phyloP scores from a whole-genome alignment of 2,888 invertebrate genomes.

The Noctuana brunneofusca region DNA sequence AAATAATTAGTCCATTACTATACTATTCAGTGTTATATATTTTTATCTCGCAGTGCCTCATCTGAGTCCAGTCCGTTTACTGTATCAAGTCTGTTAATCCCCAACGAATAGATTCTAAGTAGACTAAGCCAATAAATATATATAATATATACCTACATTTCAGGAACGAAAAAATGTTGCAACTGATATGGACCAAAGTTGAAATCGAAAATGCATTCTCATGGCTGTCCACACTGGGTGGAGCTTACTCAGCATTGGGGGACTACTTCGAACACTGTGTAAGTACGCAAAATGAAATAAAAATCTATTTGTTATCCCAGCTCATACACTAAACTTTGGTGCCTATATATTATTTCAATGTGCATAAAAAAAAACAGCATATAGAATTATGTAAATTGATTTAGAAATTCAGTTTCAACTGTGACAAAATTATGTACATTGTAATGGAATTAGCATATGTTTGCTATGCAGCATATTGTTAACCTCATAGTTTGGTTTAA shows the following conservation, averaged over 20 bases:
- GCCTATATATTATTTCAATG: too few species aligned
- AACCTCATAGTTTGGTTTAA: neutral
- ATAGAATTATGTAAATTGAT: too few species aligned
- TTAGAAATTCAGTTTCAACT: neutral
- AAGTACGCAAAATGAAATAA: too few species aligned
- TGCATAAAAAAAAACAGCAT: too few species aligned
- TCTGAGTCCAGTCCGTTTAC: too few species aligned
- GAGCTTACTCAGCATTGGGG: slow-evolving; percentile 97
- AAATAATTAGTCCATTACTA: too few species aligned
- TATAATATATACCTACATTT: slow-evolving; percentile 35
- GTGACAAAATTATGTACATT: neutral
- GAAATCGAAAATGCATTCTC: slow-evolving; percentile 94
- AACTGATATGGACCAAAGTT: slow-evolving; percentile 82
- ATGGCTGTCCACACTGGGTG: slow-evolving; percentile 97
- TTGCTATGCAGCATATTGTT: neutral
- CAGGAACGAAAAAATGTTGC: slow-evolving; percentile 73
- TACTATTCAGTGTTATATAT: too few species aligned
- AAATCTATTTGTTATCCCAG: too few species aligned
- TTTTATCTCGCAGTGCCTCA: too few species aligned
- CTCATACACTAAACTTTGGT: too few species aligned
- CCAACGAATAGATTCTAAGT: too few species aligned
- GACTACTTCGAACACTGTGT: slow-evolving; percentile 92
- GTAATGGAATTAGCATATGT: slow-evolving; percentile 1
- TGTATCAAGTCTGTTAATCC: too few species aligned
- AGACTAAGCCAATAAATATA: neutral